Evolutionary conservation across 2,113 vertebrate genomes (phyloP), one percentile per base, ranked within the genome.

Genomic region (Vireo altiloquus): DNA sequence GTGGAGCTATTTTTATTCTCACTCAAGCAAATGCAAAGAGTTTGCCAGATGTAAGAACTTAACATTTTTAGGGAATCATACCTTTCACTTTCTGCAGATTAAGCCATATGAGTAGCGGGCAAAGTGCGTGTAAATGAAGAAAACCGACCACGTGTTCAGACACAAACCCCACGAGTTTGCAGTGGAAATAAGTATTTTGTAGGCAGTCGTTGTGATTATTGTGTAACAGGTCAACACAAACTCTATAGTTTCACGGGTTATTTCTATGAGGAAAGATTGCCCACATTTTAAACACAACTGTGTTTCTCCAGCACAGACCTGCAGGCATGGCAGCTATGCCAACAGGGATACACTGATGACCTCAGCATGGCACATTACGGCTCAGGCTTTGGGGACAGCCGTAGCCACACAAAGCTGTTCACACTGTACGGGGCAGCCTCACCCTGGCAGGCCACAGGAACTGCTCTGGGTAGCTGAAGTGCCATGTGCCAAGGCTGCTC

Each of bases 401-500:
- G 16, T 6, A 37, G 19, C 47, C 69, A 27, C 63, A n/a, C 60
- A 27, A 12, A 81, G 44, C 53, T 49, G 24, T 3, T 54, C 69
- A 17, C 0, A 0, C 7, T 40, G 17, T 2, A 0, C 0, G 0
- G 66, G 31, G 21, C 81, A 53, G 46, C 15, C 11, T 61, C 37
- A 13, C 63, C 27, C 71, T 23, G 50, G 46, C 31, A 42, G 59
- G 27, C 40, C 81, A 59, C 35, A 39, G 49, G 42, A 76, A 30
- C 68, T 14, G 3, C 7, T 13, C n/a, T 1, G 33, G 54, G 30
- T 0, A 6, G 40, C 80, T 35, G 42, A 46, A 65, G 42, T 47
- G 56, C 69, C 52, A n/a, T 0, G 8, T 14, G 18, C 21, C 22
- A 16, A 35, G 66, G 42, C 2, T 81, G 69, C 68, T 56, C 15